Conservation (phyloP, 64 coral and sea anemone genomes). For the Montipora efflorescens region DNA sequence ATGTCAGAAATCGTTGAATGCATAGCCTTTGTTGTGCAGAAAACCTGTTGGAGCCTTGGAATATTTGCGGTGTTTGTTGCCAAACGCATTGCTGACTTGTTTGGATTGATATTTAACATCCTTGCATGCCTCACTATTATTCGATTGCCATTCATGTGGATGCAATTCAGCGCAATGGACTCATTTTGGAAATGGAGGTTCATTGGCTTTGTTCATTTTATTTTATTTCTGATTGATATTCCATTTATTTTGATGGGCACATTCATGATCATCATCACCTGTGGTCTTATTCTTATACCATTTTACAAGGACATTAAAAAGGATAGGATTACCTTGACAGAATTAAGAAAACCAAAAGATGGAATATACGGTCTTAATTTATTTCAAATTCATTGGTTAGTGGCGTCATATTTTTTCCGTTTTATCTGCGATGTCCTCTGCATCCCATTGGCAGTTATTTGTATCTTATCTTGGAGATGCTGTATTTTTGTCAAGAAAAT, state of each 20-base stretch:
- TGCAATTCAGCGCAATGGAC: slow-evolving; percentile 76
- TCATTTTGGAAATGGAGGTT: slow-evolving; percentile 76
- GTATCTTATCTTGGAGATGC: slow-evolving; percentile 88
- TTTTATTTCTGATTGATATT: slow-evolving; percentile 91
- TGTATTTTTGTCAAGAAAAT: slow-evolving; percentile 80
- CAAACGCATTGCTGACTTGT: slow-evolving; percentile 76
- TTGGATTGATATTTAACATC: slow-evolving; percentile 93
- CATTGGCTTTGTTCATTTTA: slow-evolving; percentile 81
- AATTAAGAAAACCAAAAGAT: slow-evolving; percentile 12
- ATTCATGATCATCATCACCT: slow-evolving; percentile 61
- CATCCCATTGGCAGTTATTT: slow-evolving; percentile 75
- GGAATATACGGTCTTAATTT: slow-evolving; percentile 54
- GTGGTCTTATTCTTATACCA: slow-evolving; percentile 86
- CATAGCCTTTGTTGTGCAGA: slow-evolving; percentile 90
- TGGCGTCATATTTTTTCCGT: slow-evolving; percentile 83
- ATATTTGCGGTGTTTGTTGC: slow-evolving; percentile 83
- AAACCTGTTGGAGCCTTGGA: slow-evolving; percentile 93
- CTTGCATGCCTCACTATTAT: slow-evolving; percentile 92
- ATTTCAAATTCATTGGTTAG: slow-evolving; percentile 70
- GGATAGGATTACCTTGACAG: slow-evolving; percentile 24
- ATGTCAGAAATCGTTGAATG: slow-evolving; percentile 99
- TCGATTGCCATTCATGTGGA: slow-evolving; percentile 81
- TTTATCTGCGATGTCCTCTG: slow-evolving; percentile 86
- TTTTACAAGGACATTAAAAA: slow-evolving; percentile 60
- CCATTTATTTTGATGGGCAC: slow-evolving; percentile 88